phyloP scores from a whole-genome alignment of 2,113 vertebrate genomes.

The Mystacornis crossleyi region DNA sequence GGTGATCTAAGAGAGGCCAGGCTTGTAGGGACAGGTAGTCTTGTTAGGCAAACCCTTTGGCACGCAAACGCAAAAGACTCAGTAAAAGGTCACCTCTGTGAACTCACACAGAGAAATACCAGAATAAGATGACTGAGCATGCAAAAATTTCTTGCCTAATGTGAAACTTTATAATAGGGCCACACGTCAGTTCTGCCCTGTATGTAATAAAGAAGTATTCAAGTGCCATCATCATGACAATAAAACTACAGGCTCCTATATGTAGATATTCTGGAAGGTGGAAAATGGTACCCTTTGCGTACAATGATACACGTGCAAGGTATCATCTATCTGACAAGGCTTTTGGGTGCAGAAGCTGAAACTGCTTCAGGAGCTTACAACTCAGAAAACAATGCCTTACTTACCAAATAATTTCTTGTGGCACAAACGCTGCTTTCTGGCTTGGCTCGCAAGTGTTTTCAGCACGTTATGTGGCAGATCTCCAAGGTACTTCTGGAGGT shows the following conservation, averaged over 20 bases:
- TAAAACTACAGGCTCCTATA: neutral
- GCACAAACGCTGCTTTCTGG: neutral
- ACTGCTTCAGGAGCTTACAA: neutral
- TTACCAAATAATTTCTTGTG: neutral
- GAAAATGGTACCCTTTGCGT: neutral
- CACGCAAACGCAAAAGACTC: neutral
- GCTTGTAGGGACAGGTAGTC: accelerated
- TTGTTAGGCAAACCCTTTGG: neutral
- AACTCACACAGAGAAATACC: neutral
- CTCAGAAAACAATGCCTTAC: neutral
- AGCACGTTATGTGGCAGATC: neutral
- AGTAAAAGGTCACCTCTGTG: neutral
- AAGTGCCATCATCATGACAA: neutral
- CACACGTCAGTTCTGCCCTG: accelerated
- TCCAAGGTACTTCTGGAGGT: neutral
- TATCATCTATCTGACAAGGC: accelerated
- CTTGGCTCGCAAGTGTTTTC: neutral
- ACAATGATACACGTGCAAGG: neutral
- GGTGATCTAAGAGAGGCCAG: neutral
- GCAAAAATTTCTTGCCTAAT: neutral
- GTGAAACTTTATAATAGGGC: neutral
- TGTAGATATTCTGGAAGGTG: neutral
- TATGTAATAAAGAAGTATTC: neutral
- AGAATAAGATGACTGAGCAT: neutral
- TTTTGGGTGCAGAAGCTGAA: neutral